Evolutionary conservation across 2,113 vertebrate species (phyloP), one percentile per base, ranked within the genome.

Genomic region (Triplophysa rosa): DNA sequence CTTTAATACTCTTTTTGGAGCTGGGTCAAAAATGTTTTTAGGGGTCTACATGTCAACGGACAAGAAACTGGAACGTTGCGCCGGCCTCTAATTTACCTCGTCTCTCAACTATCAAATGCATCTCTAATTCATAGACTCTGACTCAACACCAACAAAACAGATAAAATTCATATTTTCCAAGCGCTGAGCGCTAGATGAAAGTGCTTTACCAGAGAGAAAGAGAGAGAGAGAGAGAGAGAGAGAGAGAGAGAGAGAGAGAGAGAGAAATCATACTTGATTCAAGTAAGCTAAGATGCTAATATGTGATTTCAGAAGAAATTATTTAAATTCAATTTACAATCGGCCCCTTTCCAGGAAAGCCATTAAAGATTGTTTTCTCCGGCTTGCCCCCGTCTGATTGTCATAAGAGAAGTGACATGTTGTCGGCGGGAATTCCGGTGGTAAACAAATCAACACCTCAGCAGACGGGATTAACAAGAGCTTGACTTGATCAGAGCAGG

Each of bases 1-100:
- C 76, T 78, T 82, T 87, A 86, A 85, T 86, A 84, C 54, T 19
- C 49, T 84, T 89, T 87, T 82, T 87, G 85, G 85, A 85, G 59
- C 67, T 9, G 19, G 68, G 67, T 87, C 83, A 87, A 87, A 86
- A 86, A 78, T 66, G 19, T 80, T 83, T 77, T 87, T 70, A 84
- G 79, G 67, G 63, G 68, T 70, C 74, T 80, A 78, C 62, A 67
- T 79, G 82, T 80, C 17, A 16, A 64, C 42, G 33, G 67, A 73
- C 52, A 58, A 73, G 10, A 62, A 29, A 54, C 58, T 45, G 71
- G 72, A 83, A 76, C 56, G 49, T 75, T 58, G 63, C 19, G 12
- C 40, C 37, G 33, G 56, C 33, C 58, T 68, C 59, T 49, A 75
- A 81, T 80, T 84, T 67, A 77, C 71, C 59, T 67, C 17, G 58